Evolutionary conservation across 2,888 invertebrate genomes (phyloP).

Genomic region (Drosophila neutralis): DNA sequence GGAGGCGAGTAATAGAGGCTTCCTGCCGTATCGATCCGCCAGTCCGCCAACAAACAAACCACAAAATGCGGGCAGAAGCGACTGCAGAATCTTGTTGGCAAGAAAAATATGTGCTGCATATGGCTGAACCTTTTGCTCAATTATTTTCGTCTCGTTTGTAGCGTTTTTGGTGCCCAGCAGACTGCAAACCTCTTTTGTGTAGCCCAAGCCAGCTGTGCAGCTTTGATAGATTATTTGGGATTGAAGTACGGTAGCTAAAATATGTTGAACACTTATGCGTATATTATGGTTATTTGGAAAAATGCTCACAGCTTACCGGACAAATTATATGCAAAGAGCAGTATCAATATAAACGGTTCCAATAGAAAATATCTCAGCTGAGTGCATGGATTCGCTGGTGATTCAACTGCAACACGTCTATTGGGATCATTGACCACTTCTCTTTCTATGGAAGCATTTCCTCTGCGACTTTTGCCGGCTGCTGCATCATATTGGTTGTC

Average conservation of each 20-base stretch:
- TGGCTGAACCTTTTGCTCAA: slow-evolving; percentile 87
- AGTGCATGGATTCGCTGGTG: not conserved
- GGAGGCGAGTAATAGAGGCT: slow-evolving; percentile 88
- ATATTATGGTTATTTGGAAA: not conserved
- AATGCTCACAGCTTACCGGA: slow-evolving; percentile 67
- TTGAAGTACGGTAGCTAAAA: slow-evolving; percentile 85
- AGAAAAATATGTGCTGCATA: slow-evolving; percentile 88
- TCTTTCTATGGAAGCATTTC: slow-evolving; percentile 2
- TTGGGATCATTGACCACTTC: not conserved
- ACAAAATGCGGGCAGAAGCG: slow-evolving; percentile 88
- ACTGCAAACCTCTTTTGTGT: slow-evolving; percentile 87
- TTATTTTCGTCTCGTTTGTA: slow-evolving; percentile 85
- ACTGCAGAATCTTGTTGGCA: slow-evolving; percentile 87
- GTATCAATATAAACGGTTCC: slow-evolving; percentile 78
- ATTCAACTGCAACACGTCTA: not conserved
- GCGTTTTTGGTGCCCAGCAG: slow-evolving; percentile 84
- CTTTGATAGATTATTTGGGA: slow-evolving; percentile 89
- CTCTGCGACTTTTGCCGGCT: not conserved
- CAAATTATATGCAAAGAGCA: slow-evolving; percentile 82
- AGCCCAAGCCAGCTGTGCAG: slow-evolving; percentile 87
- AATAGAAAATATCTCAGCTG: slow-evolving; percentile 56
- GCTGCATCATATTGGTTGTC: slow-evolving; percentile 4
- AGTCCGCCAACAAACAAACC: slow-evolving; percentile 91
- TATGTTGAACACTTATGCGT: not conserved
- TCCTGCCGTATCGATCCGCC: slow-evolving; percentile 91